Base-by-base conservation (phyloP, 2,888 invertebrate species). In the Malthinus seriepunctatus region DNA sequence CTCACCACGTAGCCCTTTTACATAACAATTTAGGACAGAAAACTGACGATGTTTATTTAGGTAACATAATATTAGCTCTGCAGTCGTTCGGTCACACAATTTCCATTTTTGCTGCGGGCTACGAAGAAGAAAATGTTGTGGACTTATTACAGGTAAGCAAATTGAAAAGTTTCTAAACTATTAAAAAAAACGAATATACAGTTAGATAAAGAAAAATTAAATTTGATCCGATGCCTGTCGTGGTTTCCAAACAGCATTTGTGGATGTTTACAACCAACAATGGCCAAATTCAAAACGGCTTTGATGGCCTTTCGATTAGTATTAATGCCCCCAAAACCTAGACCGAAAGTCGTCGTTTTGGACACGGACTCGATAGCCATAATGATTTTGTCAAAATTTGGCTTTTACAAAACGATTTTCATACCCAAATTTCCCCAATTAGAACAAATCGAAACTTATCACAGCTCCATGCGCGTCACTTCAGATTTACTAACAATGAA, bases 171-270 rank as follows among this genome's bases (percentile, higher is more conserved):
- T 42, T 15, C 0, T 10, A 7, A 10, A 12, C 11, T 39, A 1
- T 37, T 2, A n/a, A 1, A 42, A 42, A 39, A 42, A 39, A 1
- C 23, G 12, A 8, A 1, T 38, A 9, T 5, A 8, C 4, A n/a
- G n/a, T 42, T 42, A n/a, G 23, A 23, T 23, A 15, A 8, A 15
- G 23, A 42, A 8, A 15, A 42, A 15, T 4, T 42, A 15, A 42
- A 42, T n/a, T 5, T 42, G 39, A 12, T 42, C 7, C 6, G 69
- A 49, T 70, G 70, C 1, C 75, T 70, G 10, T 70, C 71, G 67
- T 76, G 75, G 74, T 64, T 77, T 14, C 76, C 77, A 5, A 67
- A 66, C 32, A 69, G 65, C 33, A 15, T 72, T n/a, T 65, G 70
- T 10, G 73, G 73, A 5, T 44, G 64, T 2, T 69, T 70, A 45